Conservation (phyloP, 2,888 invertebrate genomes). For the Synanthedon tipuliformis region DNA sequence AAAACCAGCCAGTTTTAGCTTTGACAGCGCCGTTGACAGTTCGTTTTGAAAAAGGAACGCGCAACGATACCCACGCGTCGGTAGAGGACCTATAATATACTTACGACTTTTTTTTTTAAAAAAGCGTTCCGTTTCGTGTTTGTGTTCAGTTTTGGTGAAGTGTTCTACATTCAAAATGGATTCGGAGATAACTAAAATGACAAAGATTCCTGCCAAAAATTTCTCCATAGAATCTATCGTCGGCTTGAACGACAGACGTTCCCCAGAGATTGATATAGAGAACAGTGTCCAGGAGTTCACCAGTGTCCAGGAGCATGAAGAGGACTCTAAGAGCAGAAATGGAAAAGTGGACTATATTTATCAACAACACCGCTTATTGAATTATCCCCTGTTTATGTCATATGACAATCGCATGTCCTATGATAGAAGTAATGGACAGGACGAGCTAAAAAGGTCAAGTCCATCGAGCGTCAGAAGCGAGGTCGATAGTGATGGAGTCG, state of each 20-base stretch:
- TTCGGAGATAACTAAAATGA: slow-evolving; percentile 54
- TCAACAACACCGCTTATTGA: slow-evolving; percentile 52
- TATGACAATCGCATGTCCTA: slow-evolving; percentile 50
- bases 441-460: slow-evolving; percentile 53
- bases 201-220: slow-evolving; percentile 68
- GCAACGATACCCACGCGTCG: neutral
- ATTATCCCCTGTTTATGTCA: slow-evolving; percentile 62
- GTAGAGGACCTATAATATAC: too few relatives aligned
- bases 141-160: neutral
- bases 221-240: slow-evolving; percentile 76
- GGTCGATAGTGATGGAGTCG: slow-evolving; percentile 58
- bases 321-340: slow-evolving; percentile 48
- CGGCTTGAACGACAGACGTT: slow-evolving; percentile 44
- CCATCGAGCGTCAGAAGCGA: slow-evolving; percentile 59
- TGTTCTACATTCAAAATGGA: slow-evolving; percentile 29
- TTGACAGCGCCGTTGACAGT: neutral
- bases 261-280: slow-evolving; percentile 62
- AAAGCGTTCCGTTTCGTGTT: neutral
- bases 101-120: neutral
- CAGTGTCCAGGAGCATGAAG: slow-evolving; percentile 33
- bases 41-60: neutral
- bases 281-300: slow-evolving; percentile 51
- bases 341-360: slow-evolving; percentile 57
- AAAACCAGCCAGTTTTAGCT: neutral
- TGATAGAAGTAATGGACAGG: slow-evolving; percentile 25